Evolutionary conservation across 2,113 vertebrate species (phyloP).

Genomic region (Cheilinus undulatus): DNA sequence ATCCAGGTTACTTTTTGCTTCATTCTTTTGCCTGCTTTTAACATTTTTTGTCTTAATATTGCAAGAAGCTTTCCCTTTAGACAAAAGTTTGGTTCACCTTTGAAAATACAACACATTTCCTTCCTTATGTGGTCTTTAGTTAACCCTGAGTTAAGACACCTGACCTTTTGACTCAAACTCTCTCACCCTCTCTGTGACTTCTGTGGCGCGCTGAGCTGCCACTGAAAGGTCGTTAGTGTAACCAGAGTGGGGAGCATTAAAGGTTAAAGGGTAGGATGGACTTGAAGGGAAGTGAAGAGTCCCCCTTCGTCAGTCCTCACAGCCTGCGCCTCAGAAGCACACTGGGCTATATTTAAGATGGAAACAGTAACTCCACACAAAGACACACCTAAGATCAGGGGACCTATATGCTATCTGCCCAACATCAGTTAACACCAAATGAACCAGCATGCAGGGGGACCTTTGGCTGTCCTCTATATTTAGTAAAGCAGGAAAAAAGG

Average conservation of each 20-base stretch:
- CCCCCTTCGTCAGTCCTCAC: background rate
- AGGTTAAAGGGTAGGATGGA: slow-evolving; percentile 81
- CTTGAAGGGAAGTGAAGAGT: slow-evolving; percentile 45
- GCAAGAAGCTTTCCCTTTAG: background rate
- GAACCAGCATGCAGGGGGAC: background rate
- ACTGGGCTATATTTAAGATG: slow-evolving; percentile 58
- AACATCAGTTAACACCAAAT: slow-evolving; percentile 3
- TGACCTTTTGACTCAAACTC: slow-evolving; percentile 71
- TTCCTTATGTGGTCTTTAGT: slow-evolving; percentile 15
- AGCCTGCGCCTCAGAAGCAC: slow-evolving; percentile 8
- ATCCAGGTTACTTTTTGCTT: background rate
- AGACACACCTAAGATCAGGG: slow-evolving; percentile 33
- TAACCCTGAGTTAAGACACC: slow-evolving; percentile 44
- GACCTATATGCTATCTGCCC: slow-evolving; percentile 10
- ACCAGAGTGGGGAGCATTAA: slow-evolving; percentile 82
- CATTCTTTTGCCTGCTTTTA: background rate
- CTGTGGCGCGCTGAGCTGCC: slow-evolving; percentile 44
- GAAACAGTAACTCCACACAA: slow-evolving; percentile 57
- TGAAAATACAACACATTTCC: slow-evolving; percentile 5
- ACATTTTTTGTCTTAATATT: too few relatives aligned
- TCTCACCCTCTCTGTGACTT: slow-evolving; percentile 56
- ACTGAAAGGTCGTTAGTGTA: slow-evolving; percentile 86
- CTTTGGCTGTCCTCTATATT: slow-evolving; percentile 75
- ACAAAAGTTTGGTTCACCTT: background rate
- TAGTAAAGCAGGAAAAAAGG: slow-evolving; percentile 72